These are phyloP conservation scores for Hyperoplus immaculatus DNA, from an alignment of 2,797 vertebrate species.

Conservation along the genomic window DNA sequence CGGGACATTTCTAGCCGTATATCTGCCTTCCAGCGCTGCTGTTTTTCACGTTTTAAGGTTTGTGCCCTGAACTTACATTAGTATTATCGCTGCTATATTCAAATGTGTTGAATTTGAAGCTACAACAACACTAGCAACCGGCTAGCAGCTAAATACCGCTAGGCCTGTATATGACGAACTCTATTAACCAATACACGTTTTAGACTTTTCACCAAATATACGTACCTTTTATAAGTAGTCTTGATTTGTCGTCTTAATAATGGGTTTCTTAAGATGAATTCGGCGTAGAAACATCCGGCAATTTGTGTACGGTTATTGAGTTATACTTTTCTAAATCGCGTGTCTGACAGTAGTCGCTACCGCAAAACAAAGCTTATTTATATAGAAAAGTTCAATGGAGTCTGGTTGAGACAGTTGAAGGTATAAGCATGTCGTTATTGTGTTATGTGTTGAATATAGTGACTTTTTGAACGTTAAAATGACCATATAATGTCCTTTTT, in stretches of 20 bases:
- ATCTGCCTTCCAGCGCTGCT: neutral
- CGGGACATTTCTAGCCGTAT: too few species aligned
- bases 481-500: neutral
- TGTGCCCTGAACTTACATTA: neutral
- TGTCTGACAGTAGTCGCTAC: too few species aligned
- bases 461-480: too few species aligned
- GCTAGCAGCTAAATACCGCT: neutral
- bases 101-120: neutral
- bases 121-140: neutral
- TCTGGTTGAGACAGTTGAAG: neutral
- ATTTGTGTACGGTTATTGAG: too few species aligned
- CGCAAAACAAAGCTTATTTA: neutral
- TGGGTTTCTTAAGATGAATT: neutral
- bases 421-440: neutral
- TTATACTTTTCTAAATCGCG: too few species aligned
- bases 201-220: too few species aligned
- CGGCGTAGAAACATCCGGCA: neutral
- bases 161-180: neutral
- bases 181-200: neutral
- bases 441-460: neutral
- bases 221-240: neutral
- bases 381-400: neutral
- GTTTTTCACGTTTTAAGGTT: conserved; percentile 15
- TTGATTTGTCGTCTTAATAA: neutral
- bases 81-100: too few species aligned